These are phyloP conservation scores for Clarias fuscus DNA, from an alignment of 2,797 vertebrate species.

Conservation along the genomic window DNA sequence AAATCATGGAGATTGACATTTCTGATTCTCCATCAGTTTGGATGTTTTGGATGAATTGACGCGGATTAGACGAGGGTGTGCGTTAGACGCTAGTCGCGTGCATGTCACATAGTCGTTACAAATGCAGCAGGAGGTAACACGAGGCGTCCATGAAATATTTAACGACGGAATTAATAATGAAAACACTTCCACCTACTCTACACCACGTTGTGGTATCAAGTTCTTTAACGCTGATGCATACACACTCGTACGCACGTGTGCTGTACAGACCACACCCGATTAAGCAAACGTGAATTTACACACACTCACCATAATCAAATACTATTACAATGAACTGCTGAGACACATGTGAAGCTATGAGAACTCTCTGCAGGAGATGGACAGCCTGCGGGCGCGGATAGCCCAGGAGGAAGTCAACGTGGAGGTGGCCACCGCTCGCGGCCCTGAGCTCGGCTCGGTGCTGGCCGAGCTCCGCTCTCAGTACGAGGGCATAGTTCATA, in stretches of 20 bases:
- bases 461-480: slow-evolving; percentile 76
- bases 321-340: background rate
- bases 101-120: background rate
- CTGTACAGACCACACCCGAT: slow-evolving; percentile 34
- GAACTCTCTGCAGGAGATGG: slow-evolving; percentile 70
- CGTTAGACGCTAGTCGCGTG: slow-evolving; percentile 6
- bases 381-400: slow-evolving; percentile 73
- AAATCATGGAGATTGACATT: too few relatives aligned
- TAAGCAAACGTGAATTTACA: slow-evolving; percentile 43
- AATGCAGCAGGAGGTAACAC: slow-evolving; percentile 57
- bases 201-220: slow-evolving; percentile 52
- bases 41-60: background rate
- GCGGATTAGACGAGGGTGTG: background rate
- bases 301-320: slow-evolving; percentile 43
- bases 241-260: slow-evolving; percentile 22
- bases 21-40: background rate
- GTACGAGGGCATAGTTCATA: slow-evolving; percentile 80
- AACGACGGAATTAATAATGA: slow-evolving; percentile 72
- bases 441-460: slow-evolving; percentile 76
- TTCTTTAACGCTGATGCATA: slow-evolving; percentile 49
- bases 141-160: slow-evolving; percentile 71
- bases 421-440: slow-evolving; percentile 75
- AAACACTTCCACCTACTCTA: slow-evolving; percentile 61
- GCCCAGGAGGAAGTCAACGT: slow-evolving; percentile 78
- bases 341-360: background rate